Conservation (phyloP, 2,888 invertebrate species). For the Thecocarcelia acutangulata region DNA sequence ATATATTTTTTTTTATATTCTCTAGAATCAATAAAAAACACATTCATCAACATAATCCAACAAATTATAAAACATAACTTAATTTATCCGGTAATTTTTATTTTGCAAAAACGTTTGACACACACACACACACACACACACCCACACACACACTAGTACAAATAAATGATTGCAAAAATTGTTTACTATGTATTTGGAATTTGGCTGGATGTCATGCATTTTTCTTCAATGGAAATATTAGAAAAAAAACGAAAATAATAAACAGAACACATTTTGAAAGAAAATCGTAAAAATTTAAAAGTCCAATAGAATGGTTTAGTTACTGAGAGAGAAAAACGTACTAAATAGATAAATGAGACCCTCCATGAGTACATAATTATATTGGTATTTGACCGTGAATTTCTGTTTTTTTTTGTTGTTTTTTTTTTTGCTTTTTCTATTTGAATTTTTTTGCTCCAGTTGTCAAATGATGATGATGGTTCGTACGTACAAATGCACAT, state of each 20-base stretch:
- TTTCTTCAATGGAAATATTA: constrained; percentile 46
- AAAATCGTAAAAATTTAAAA: constrained; percentile 19
- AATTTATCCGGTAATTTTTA: constrained; percentile 80
- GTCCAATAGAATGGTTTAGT: background rate
- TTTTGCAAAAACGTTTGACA: constrained; percentile 40
- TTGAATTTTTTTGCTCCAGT: background rate
- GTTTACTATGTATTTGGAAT: constrained; percentile 14
- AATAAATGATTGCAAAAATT: constrained; percentile 9
- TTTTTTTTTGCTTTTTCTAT: too few relatives aligned
- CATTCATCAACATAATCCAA: constrained; percentile 79
- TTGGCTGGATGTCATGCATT: constrained; percentile 49
- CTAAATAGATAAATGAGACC: constrained; percentile 54
- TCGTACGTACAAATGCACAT: background rate
- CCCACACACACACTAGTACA: background rate
- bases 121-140: too few relatives aligned
- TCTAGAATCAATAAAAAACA: constrained; percentile 68
- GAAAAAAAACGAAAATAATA: background rate
- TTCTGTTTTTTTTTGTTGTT: constrained; percentile 14
- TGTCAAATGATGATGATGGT: constrained; percentile 5
- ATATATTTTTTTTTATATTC: constrained; percentile 4
- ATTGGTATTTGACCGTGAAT: constrained; percentile 62
- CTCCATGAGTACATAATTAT: constrained; percentile 56
- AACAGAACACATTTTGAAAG: constrained; percentile 1
- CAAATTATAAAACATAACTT: constrained; percentile 79
- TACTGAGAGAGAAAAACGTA: constrained; percentile 21